Evolutionary conservation across 2,888 invertebrate genomes (phyloP).

Genomic region (Bugulina stolonifera): DNA sequence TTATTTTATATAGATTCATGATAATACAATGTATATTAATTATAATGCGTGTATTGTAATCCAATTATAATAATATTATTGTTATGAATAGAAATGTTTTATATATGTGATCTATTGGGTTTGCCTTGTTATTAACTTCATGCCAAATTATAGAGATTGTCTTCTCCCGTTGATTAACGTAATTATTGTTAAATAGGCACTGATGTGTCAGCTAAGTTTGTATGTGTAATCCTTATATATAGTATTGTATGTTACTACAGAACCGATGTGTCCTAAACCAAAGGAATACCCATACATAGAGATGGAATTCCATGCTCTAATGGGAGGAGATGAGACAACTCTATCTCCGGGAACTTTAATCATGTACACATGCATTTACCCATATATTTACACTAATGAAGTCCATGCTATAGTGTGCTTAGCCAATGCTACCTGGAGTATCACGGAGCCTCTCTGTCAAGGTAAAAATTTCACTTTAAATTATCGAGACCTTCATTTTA

Average conservation of each 20-base stretch:
- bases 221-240: no score
- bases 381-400: neutral
- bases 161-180: no score
- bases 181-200: no score
- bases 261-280: neutral
- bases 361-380: neutral
- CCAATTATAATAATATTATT: no score
- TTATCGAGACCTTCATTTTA: neutral
- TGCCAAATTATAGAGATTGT: no score
- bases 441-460: neutral
- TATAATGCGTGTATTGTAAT: no score
- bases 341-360: neutral
- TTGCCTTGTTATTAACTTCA: no score
- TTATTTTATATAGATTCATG: no score
- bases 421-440: neutral
- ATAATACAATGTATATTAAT: no score
- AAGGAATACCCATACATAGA: neutral
- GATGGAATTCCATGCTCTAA: neutral
- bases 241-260: neutral
- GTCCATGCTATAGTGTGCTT: neutral
- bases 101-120: no score
- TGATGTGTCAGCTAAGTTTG: no score
- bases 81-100: no score
- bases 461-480: neutral
- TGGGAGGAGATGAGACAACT: neutral